A percentile compares a stretch with the other conserved stretches of the same genome.
Conservation (phyloP, 2,888 invertebrate species). For the Trachelus troglodyta region DNA sequence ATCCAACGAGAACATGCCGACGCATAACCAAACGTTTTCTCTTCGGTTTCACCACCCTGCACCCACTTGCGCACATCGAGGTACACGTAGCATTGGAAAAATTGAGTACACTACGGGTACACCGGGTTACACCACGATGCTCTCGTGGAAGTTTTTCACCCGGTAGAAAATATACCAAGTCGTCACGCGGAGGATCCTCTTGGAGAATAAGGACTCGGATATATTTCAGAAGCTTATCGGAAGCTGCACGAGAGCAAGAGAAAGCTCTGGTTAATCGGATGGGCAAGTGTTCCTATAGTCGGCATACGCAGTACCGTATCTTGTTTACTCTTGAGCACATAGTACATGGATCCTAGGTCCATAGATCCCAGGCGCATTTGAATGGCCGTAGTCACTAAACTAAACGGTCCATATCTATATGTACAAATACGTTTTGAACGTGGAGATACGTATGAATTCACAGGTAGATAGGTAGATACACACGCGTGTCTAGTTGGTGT, state of each 20-base stretch:
- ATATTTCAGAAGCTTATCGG: neutral
- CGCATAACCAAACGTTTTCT: constrained; percentile 57
- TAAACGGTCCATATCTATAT: neutral
- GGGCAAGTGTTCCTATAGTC: neutral
- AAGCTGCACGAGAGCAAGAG: neutral
- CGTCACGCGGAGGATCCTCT: neutral
- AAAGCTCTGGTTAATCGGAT: neutral
- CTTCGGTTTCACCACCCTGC: constrained; percentile 27
- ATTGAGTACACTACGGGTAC: neutral
- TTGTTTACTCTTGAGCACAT: neutral
- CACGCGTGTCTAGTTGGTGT: neutral
- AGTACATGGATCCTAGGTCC: neutral
- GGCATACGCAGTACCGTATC: neutral
- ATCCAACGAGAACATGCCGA: constrained; percentile 59
- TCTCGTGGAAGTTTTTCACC: neutral
- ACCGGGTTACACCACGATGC: neutral
- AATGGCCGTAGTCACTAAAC: neutral
- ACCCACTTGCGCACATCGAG: neutral
- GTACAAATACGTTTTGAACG: neutral
- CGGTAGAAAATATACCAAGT: neutral
- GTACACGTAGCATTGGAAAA: neutral
- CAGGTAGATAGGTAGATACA: neutral
- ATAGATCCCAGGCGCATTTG: neutral
- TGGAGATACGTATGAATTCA: neutral
- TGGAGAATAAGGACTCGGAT: neutral